Evolutionary conservation across 2,888 invertebrate species (phyloP), one percentile per base, ranked within the genome.

Genomic region (Hedychridium roseum): DNA sequence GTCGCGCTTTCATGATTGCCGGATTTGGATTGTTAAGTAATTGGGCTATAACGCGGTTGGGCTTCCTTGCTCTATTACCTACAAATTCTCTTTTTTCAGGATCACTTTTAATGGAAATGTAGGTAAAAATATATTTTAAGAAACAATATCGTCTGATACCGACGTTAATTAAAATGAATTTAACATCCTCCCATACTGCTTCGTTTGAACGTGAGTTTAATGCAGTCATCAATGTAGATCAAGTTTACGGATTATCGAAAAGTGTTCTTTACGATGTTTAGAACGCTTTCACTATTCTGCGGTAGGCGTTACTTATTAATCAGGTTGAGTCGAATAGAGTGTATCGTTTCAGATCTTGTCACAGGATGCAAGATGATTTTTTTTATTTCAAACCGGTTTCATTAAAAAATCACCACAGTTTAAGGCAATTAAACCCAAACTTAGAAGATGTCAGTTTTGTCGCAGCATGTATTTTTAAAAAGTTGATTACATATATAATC

Each of bases 1-100:
- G 16, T 39, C 28, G 40, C 28, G 31, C 40, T 40, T 40, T 40
- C 40, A 40, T 31, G 40, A 9, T 30, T 17, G 11, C 17, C 27
- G 9, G n/a, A 28, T 16, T 5, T 11, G 11, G 30, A 27, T 20
- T n/a, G 27, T 2, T 14, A 2, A 6, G 7, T 4, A 31, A n/a
- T 3, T 3, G 12, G 14, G 3, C 31, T 14, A 12, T 12, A 3
- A 4, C n/a, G 15, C 12, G 14, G 16, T n/a, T 28, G 6, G 6
- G 3, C 31, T n/a, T n/a, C n/a, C n/a, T n/a, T n/a, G n/a, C n/a
- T n/a, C n/a, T n/a, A n/a, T n/a, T n/a, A n/a, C n/a, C n/a, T n/a
- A n/a, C n/a, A n/a, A n/a, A n/a, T n/a, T n/a, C n/a, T n/a, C n/a
- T n/a, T n/a, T n/a, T n/a, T n/a, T n/a, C n/a, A 20, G 9, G 9